A percentile compares a stretch with the other conserved stretches of the same genome.
Evolutionary conservation across 2,888 invertebrate genomes (phyloP).

Genomic region (Neoascia interrupta): DNA sequence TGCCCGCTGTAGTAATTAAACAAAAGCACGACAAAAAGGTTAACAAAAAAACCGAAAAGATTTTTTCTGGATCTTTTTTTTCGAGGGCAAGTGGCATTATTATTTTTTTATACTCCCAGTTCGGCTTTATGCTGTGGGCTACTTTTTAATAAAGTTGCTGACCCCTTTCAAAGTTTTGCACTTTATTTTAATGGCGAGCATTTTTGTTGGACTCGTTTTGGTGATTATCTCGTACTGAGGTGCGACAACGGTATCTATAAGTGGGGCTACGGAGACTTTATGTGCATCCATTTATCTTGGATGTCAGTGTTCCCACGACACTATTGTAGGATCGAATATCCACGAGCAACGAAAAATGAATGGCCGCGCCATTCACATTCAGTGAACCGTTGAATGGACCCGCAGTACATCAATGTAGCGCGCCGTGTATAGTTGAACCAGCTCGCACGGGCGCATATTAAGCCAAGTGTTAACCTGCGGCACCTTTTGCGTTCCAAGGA

Average conservation of each 20-base stretch:
- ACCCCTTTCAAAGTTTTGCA: conserved; percentile 11
- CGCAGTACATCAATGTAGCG: not conserved
- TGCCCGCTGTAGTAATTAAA: conserved; percentile 25
- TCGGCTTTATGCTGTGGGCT: no score
- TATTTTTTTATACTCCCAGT: no score
- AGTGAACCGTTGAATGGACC: conserved; percentile 1
- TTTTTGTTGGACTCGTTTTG: not conserved
- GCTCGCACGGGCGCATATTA: conserved; percentile 14
- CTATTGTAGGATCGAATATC: no score
- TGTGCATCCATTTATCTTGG: no score
- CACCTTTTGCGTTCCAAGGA: not conserved
- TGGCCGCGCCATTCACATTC: no score
- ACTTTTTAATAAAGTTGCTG: conserved; percentile 33
- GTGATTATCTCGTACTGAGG: not conserved
- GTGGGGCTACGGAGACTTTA: no score
- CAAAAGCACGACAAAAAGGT: not conserved
- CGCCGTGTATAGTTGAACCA: no score
- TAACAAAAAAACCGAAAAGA: no score
- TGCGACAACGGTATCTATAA: not conserved
- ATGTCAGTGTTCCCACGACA: no score
- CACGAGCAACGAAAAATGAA: no score
- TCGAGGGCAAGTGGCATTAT: no score
- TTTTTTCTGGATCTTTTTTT: no score
- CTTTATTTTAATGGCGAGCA: conserved; percentile 25
- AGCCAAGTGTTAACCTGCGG: conserved; percentile 20